Evolutionary conservation across 1,140 invertebrate genomes (phyloP).

Genomic region (Diuraphis noxia): DNA sequence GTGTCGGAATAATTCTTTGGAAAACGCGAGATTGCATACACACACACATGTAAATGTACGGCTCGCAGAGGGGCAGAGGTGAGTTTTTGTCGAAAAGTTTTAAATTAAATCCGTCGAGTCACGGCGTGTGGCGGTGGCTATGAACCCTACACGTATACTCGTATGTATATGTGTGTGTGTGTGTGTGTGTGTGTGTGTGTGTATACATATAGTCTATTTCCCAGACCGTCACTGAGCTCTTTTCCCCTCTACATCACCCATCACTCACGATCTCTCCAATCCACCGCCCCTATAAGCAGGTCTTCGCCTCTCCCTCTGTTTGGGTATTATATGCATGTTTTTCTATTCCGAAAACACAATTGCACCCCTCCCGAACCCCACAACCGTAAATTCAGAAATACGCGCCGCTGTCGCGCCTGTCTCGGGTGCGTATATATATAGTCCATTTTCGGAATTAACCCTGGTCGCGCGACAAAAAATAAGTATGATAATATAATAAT

Average conservation of each 20-base stretch:
- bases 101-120: constrained; percentile 46
- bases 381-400: not conserved
- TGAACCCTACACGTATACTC: not conserved
- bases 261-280: not conserved
- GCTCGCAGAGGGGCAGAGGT: not conserved
- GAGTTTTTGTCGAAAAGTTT: constrained; percentile 49
- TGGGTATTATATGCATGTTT: not conserved
- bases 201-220: not conserved
- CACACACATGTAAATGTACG: too few relatives aligned
- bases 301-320: not conserved
- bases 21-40: not conserved
- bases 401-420: not conserved
- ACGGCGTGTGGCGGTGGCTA: not conserved
- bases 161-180: not conserved
- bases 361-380: not conserved
- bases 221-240: not conserved
- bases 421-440: not conserved
- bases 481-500: not conserved
- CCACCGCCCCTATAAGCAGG: not conserved
- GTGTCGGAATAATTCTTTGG: constrained; percentile 27
- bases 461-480: not conserved
- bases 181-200: not conserved
- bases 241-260: not conserved
- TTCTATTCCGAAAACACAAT: not conserved
- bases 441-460: not conserved